Conservation (phyloP, 2,113 vertebrate genomes). For the Centropus bengalensis region DNA sequence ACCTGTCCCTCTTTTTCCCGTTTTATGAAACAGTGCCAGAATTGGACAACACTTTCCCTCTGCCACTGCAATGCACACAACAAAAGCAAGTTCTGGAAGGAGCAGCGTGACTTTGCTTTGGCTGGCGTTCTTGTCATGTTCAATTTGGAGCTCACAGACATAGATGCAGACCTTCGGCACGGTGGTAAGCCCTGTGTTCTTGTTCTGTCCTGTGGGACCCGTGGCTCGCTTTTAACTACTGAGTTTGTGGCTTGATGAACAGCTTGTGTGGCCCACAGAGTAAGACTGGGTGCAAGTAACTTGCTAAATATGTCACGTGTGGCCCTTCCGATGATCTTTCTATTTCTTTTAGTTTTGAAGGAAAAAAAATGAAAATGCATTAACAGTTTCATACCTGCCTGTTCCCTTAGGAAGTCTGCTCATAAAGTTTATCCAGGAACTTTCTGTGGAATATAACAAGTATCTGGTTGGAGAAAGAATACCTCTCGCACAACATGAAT, state of each 20-base stretch:
- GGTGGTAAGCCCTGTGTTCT: conserved; percentile 69
- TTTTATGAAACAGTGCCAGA: conserved; percentile 71
- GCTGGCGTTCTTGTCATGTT: conserved; percentile 78
- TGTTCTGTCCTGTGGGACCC: accelerated
- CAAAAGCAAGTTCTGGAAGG: conserved; percentile 83
- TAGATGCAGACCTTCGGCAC: conserved; percentile 77
- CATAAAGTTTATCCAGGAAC: conserved; percentile 61
- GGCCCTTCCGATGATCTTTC: background rate
- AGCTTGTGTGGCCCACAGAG: accelerated
- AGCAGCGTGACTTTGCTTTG: conserved; percentile 54
- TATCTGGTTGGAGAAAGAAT: conserved; percentile 50
- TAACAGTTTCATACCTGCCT: background rate
- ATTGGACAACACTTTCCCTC: conserved; percentile 67
- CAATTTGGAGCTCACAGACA: conserved; percentile 77
- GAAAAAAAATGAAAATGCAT: background rate
- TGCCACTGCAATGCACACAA: conserved; percentile 90
- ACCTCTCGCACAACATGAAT: background rate
- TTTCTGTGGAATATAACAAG: conserved; percentile 59
- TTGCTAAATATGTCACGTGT: background rate
- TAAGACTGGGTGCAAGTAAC: background rate
- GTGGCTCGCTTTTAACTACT: background rate
- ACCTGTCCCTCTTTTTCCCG: background rate
- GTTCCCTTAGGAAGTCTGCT: conserved; percentile 62
- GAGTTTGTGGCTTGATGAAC: background rate
- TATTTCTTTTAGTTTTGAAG: background rate